Percentiles rank a stretch among this genome's conserved stretches.
phyloP scores from a whole-genome alignment of 2,113 vertebrate genomes.

The Gavialis gangeticus region DNA sequence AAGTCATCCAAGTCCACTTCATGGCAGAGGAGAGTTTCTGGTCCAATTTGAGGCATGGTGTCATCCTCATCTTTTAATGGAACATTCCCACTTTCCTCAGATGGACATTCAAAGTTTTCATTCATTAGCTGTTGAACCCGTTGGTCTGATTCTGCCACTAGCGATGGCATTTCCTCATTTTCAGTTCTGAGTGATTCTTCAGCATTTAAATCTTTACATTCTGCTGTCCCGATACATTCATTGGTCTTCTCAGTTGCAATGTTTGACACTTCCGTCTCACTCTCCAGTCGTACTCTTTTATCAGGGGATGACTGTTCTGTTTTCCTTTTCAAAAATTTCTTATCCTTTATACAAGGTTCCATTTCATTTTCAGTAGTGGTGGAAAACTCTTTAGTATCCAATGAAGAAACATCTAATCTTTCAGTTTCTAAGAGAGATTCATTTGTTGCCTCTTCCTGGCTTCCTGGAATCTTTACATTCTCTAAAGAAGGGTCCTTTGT shows the following conservation, averaged over 20 bases:
- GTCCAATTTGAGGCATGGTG: slow-evolving; percentile 90
- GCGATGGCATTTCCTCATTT: slow-evolving; percentile 82
- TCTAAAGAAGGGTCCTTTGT: slow-evolving; percentile 84
- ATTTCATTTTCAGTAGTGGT: slow-evolving; percentile 80
- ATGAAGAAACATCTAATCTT: slow-evolving; percentile 69
- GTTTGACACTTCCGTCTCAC: slow-evolving; percentile 80
- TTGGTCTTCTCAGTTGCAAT: slow-evolving; percentile 73
- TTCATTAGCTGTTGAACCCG: slow-evolving; percentile 42
- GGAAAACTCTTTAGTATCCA: slow-evolving; percentile 75
- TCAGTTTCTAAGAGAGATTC: slow-evolving; percentile 73
- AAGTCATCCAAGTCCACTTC: slow-evolving; percentile 96
- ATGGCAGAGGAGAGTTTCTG: slow-evolving; percentile 93
- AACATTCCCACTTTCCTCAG: slow-evolving; percentile 40
- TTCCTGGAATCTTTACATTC: slow-evolving; percentile 70
- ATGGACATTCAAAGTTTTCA: slow-evolving; percentile 32
- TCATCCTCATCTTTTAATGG: slow-evolving; percentile 79
- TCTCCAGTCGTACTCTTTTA: slow-evolving; percentile 86
- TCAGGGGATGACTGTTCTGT: slow-evolving; percentile 85
- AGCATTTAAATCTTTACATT: slow-evolving; percentile 54
- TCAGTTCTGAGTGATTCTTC: slow-evolving; percentile 76
- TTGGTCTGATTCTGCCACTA: slow-evolving; percentile 76
- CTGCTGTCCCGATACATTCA: slow-evolving; percentile 73
- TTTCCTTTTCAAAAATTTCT: slow-evolving; percentile 87
- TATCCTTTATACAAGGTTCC: slow-evolving; percentile 85
- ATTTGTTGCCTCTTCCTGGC: slow-evolving; percentile 69